Percentiles rank a stretch among this genome's conserved stretches.
Conservation (phyloP, 2,888 invertebrate genomes). For the Alviniconcha strummeri region DNA sequence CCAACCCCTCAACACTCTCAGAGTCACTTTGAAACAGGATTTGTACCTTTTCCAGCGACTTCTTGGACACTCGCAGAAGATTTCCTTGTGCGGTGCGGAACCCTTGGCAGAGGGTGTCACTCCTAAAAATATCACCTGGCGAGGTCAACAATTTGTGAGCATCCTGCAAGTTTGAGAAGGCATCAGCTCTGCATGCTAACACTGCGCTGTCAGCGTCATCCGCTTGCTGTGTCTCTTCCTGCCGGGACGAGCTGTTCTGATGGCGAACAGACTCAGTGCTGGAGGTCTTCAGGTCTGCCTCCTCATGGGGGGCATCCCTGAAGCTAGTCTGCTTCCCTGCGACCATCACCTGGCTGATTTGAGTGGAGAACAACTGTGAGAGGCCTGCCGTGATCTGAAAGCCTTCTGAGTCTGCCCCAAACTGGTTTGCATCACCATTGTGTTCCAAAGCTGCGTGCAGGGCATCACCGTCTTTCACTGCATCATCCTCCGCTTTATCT, state of each 20-base stretch:
- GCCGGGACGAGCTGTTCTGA: no score
- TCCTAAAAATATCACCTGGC: not conserved
- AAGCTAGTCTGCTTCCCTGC: not conserved
- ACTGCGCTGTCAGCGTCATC: no score
- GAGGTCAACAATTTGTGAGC: not conserved
- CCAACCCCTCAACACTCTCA: not conserved
- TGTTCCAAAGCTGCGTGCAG: no score
- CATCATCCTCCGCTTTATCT: no score
- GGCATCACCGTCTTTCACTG: no score
- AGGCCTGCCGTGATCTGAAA: constrained; percentile 11
- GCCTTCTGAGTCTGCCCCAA: not conserved
- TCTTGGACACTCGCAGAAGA: not conserved
- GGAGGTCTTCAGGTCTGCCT: no score
- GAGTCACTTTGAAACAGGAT: no score
- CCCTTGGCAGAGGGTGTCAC: not conserved
- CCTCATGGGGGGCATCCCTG: not conserved
- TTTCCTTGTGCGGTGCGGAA: not conserved
- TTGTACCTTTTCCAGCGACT: not conserved
- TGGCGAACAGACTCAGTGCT: no score
- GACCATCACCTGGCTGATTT: not conserved
- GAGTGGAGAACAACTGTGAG: constrained; percentile 5
- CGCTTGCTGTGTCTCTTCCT: no score
- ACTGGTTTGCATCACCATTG: no score
- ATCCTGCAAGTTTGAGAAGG: no score
- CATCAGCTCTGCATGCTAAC: no score